These are phyloP conservation scores for Sebastes wilsoni DNA, from an alignment of 2,797 vertebrate species.

Conservation along the genomic window DNA sequence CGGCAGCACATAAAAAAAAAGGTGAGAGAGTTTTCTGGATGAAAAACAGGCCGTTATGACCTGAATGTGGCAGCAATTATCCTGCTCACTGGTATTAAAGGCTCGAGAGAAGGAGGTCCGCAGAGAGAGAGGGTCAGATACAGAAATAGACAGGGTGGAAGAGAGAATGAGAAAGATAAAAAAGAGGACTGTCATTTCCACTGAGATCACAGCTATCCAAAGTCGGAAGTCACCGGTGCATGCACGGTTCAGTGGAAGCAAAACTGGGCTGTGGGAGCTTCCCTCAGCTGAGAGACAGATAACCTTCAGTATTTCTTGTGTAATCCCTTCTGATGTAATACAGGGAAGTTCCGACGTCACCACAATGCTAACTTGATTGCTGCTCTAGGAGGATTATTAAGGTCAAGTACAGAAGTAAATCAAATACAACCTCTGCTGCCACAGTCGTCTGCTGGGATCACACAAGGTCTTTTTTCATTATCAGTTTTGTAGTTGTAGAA, in stretches of 20 bases:
- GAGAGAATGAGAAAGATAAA: slow-evolving; percentile 6
- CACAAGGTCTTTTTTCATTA: background rate
- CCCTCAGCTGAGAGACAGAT: slow-evolving; percentile 43
- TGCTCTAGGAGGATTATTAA: slow-evolving; percentile 69
- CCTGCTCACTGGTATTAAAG: slow-evolving; percentile 69
- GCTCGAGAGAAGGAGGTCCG: slow-evolving; percentile 28
- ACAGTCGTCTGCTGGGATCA: background rate
- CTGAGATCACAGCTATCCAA: slow-evolving; percentile 31
- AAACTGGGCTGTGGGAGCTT: slow-evolving; percentile 42
- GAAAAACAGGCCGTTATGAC: slow-evolving; percentile 58
- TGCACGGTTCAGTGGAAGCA: slow-evolving; percentile 9
- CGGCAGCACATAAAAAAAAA: background rate
- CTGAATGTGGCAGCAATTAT: slow-evolving; percentile 69
- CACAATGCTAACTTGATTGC: slow-evolving; percentile 68
- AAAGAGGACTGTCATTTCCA: slow-evolving; percentile 40
- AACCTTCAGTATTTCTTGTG: slow-evolving; percentile 57
- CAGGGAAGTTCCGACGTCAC: slow-evolving; percentile 61
- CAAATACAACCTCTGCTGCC: slow-evolving; percentile 24
- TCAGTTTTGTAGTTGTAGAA: background rate
- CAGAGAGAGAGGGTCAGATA: slow-evolving; percentile 3
- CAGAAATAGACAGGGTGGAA: background rate
- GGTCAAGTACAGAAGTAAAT: slow-evolving; percentile 53
- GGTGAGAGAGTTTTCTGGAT: slow-evolving; percentile 27
- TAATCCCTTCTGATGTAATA: slow-evolving; percentile 72
- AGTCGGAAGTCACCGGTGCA: slow-evolving; percentile 3